Conservation (phyloP, 2,797 vertebrate genomes). For the Champsocephalus gunnari region DNA sequence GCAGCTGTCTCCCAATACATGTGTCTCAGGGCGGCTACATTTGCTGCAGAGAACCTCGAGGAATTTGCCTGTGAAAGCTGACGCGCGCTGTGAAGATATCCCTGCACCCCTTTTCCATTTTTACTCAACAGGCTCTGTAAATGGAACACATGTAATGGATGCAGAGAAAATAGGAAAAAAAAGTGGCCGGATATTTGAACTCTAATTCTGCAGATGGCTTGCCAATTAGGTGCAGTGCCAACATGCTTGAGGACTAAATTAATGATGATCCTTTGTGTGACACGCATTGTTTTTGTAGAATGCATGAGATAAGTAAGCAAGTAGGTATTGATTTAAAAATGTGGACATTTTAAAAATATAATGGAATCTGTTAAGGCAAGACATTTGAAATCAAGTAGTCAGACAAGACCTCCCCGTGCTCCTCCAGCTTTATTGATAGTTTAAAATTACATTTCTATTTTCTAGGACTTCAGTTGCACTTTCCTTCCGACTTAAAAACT, state of each 20-base stretch:
- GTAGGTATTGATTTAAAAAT: too few relatives aligned
- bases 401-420: slow-evolving; percentile 93
- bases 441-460: slow-evolving; percentile 99
- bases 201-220: neutral
- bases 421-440: slow-evolving; percentile 99
- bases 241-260: too few relatives aligned
- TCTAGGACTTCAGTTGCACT: slow-evolving; percentile 99
- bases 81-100: neutral
- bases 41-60: slow-evolving; percentile 31
- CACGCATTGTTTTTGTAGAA: too few relatives aligned
- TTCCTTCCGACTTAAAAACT: slow-evolving; percentile 99
- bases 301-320: too few relatives aligned
- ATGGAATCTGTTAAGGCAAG: neutral
- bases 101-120: neutral
- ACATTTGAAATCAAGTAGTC: neutral
- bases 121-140: neutral
- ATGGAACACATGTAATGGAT: neutral
- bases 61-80: slow-evolving; percentile 1
- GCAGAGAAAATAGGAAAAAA: neutral
- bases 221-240: too few relatives aligned
- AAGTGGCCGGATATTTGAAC: neutral
- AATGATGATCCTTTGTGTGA: too few relatives aligned
- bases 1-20: neutral
- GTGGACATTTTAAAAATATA: too few relatives aligned
- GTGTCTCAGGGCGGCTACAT: slow-evolving; percentile 7